Base-by-base conservation (phyloP, 2,113 vertebrate species). In the Patagioenas fasciata region DNA sequence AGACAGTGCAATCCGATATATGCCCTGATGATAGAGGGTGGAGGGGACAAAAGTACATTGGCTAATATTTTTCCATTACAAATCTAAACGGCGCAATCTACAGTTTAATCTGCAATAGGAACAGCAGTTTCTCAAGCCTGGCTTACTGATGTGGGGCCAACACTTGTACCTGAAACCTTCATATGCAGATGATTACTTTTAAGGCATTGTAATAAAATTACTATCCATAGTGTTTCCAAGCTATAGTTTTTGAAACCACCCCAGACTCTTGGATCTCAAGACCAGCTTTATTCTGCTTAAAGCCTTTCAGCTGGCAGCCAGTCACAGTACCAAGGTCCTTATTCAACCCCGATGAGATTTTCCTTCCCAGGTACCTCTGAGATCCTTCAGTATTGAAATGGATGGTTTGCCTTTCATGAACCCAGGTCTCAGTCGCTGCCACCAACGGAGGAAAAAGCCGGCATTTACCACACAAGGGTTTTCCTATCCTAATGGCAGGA, bases 51-150 rank as follows among this genome's bases (percentile, higher is more conserved):
- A 62, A 96, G 93, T 85, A 95, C 32, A 7, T 81, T 96, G 97
- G 96, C 97, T 95, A 95, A 88, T 92, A 91, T 97, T 98, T 98
- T 98, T 98, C 98, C 97, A 97, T 96, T 97, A 97, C 96, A 96
- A 97, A 96, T 94, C 93, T 92, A 69, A 95, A 91, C 2, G 11
- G 83, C 65, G 82, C 74, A 95, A 94, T 94, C 88, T 94, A 72
- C 84, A 84, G 71, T 66, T 95, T 83, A 96, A 94, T 95, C 84
- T 85, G 85, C 61, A 69, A 96, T 88, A 86, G 94, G 93, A 11
- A 2, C 81, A 77, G 86, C 50, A 73, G 83, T 91, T 96, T 94
- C 87, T 71, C 91, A 91, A 89, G 56, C 71, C 56, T 82, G 80
- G 58, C 42, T 88, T 86, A 95, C 85, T 91, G 88, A 94, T 72